Base-by-base conservation (phyloP, 2,113 vertebrate species). In the Malurus elegans region DNA sequence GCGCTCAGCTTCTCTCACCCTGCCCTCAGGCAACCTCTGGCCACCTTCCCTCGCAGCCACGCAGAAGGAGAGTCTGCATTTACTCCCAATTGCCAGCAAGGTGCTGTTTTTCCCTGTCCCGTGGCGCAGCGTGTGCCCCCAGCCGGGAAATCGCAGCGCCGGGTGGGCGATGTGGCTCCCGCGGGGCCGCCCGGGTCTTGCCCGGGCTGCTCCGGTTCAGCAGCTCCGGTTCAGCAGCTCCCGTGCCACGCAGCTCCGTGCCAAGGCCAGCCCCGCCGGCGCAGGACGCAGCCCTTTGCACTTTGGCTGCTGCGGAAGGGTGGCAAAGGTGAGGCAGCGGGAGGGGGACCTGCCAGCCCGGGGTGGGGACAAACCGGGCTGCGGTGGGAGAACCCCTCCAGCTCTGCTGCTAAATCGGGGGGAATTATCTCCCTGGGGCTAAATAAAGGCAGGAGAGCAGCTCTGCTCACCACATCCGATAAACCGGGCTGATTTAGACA, bases 261-360 rank as follows among this genome's bases (percentile, higher is more conserved):
- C 82, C 90, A 75, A 51, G 90, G 87, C 84, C 93, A 19, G 58
- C 79, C 75, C 79, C 7, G 7, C 72, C 14, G 10, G 54, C 6
- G 4, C n/a, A 9, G 95, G 86, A 92, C 42, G 9, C 58, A n/a
- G 92, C 90, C 82, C 90, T 96, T 94, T 94, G 96, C 93, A 91
- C 93, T 84, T 87, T 94, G 95, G 48, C 88, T 91, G 79, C 8
- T 1, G 14, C 62, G 24, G 32, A 70, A 91, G 75, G 78, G 84
- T 51, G 84, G 86, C 90, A 86, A 82, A 79, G 95, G 80, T 38
- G 79, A 17, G 18, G 88, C 20, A 3, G 72, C 0, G 6, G 69
- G 76, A 88, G 38, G 28, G 79, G 86, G 42, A 50, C 79, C 48
- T 28, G 15, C 60, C 7, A 3, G 71, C 53, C 8, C 8, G 2